These are phyloP conservation scores for Reticulitermes speratus DNA, from an alignment of 1,140 invertebrate species.

Conservation along the genomic window DNA sequence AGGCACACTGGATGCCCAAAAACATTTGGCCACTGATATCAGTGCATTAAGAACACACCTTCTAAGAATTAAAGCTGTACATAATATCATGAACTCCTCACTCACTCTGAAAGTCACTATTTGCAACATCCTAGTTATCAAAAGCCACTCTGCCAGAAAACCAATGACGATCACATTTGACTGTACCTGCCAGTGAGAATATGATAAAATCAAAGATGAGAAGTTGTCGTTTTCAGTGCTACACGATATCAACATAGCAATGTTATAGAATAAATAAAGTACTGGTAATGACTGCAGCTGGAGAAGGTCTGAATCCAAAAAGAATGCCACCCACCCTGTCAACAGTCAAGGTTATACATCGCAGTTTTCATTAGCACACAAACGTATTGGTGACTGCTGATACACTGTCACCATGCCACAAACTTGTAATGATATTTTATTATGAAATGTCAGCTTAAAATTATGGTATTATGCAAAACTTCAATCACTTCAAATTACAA, in stretches of 20 bases:
- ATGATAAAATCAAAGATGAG: not conserved
- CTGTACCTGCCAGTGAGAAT: not conserved
- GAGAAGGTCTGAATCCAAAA: not conserved
- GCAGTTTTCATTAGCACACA: not conserved
- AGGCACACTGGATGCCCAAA: not conserved
- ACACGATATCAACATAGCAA: not conserved
- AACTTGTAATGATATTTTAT: not conserved
- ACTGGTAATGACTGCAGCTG: not conserved
- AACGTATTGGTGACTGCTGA: not conserved
- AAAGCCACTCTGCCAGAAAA: not conserved
- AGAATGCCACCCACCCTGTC: not conserved
- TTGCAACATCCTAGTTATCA: not conserved
- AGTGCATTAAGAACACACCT: not conserved
- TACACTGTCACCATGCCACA: not conserved
- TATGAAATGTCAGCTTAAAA: not conserved
- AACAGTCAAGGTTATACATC: not conserved
- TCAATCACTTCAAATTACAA: not conserved
- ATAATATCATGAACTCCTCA: not conserved
- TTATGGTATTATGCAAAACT: conserved; percentile 7
- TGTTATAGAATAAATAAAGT: not conserved
- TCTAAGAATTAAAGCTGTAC: not conserved
- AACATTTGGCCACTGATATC: not conserved
- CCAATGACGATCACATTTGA: not conserved
- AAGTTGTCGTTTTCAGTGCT: not conserved
- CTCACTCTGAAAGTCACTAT: not conserved